Conservation (phyloP, 2,113 vertebrate species). For the Ptilorrhoa leucosticta region DNA sequence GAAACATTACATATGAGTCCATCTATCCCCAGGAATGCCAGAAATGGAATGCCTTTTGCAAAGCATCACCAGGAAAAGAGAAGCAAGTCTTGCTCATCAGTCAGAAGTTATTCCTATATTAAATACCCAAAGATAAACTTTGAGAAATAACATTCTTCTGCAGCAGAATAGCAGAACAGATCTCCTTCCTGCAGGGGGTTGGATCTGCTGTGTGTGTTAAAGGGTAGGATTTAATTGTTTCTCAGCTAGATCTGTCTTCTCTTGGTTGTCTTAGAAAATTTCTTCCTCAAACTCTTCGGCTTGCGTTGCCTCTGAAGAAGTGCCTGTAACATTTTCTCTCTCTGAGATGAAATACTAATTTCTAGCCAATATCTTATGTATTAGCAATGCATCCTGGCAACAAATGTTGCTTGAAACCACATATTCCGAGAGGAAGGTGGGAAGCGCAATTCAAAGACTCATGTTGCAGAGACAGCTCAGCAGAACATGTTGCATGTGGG, state of each 20-base stretch:
- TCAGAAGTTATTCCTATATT: background rate
- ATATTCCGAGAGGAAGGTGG: background rate
- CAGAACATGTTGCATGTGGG: conserved; percentile 13
- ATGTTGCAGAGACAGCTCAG: background rate
- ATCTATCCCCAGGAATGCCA: background rate
- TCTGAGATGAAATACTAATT: background rate
- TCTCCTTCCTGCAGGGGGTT: background rate
- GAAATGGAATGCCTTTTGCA: background rate
- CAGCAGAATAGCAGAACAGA: background rate
- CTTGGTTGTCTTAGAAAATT: background rate
- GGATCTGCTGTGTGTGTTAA: background rate
- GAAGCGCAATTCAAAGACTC: background rate
- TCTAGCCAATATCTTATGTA: conserved; percentile 8
- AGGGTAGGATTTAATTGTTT: background rate
- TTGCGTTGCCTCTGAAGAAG: background rate
- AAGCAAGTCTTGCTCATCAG: background rate
- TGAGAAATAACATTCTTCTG: background rate
- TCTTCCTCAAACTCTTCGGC: background rate
- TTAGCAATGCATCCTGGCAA: conserved; percentile 29
- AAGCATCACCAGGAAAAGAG: background rate
- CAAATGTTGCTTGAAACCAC: background rate
- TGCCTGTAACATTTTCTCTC: background rate
- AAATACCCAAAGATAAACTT: background rate
- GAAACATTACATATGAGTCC: background rate
- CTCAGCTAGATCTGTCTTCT: background rate